Percentiles rank a stretch among this genome's conserved stretches.
phyloP scores from a whole-genome alignment of 2,888 invertebrate genomes.

The Phortica okadai region DNA sequence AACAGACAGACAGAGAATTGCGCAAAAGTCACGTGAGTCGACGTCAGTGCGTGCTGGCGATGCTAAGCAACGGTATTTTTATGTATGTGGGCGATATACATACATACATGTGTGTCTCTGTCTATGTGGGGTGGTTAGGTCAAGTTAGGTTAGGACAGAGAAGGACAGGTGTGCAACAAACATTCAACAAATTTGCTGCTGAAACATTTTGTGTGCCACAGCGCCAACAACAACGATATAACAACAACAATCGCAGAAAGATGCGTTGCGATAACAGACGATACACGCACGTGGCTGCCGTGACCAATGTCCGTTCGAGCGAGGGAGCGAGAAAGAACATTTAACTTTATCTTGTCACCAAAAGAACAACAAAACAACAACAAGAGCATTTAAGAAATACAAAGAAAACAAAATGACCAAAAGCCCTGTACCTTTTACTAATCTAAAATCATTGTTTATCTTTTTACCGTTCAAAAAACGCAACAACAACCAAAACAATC shows the following conservation, averaged over 20 bases:
- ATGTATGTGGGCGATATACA: background rate
- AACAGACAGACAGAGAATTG: too few relatives aligned
- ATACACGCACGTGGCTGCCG: too few relatives aligned
- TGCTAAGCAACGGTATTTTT: background rate
- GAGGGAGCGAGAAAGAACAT: too few relatives aligned
- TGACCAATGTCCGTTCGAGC: too few relatives aligned
- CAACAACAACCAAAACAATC: too few relatives aligned
- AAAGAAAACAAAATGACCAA: background rate
- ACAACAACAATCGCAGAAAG: background rate
- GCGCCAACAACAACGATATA: background rate
- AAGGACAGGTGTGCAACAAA: background rate
- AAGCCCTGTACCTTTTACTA: too few relatives aligned
- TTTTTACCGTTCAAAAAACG: too few relatives aligned
- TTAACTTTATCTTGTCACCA: too few relatives aligned
- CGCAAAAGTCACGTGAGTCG: background rate
- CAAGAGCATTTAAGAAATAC: background rate
- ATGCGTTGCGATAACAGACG: too few relatives aligned
- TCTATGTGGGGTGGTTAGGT: too few relatives aligned
- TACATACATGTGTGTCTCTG: background rate
- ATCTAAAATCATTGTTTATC: too few relatives aligned
- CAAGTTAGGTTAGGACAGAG: too few relatives aligned
- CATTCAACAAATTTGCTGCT: background rate
- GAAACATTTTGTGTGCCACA: conserved; percentile 8
- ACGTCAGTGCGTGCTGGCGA: background rate
- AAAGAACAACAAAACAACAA: background rate